Conservation (phyloP, 2,888 invertebrate genomes). For the Euzophera pinguis region DNA sequence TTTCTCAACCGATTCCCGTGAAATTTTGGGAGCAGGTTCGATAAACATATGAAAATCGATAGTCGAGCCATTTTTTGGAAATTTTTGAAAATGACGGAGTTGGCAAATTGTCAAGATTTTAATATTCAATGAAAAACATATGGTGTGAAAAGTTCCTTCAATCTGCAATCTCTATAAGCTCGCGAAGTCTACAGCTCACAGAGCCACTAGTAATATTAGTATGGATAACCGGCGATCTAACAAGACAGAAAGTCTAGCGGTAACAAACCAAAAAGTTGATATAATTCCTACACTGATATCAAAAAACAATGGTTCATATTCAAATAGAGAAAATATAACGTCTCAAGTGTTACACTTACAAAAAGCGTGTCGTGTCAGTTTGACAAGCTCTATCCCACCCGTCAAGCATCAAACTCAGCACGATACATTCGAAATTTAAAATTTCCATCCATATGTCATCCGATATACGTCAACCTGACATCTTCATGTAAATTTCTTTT, state of each 20-base stretch:
- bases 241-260: neutral
- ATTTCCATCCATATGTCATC: constrained; percentile 66
- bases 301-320: constrained; percentile 3
- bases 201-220: too few relatives aligned
- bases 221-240: too few relatives aligned
- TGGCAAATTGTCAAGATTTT: too few relatives aligned
- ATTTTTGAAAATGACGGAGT: too few relatives aligned
- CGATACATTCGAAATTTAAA: constrained; percentile 66
- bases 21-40: too few relatives aligned
- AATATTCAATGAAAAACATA: too few relatives aligned
- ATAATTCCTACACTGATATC: constrained; percentile 5
- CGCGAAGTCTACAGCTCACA: too few relatives aligned
- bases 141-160: too few relatives aligned
- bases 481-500: constrained; percentile 47
- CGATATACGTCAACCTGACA: constrained; percentile 59
- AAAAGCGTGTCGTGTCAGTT: constrained; percentile 46
- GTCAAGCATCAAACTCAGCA: constrained; percentile 69
- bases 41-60: too few relatives aligned
- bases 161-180: too few relatives aligned
- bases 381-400: constrained; percentile 42
- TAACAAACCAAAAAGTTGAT: constrained; percentile 3
- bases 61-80: too few relatives aligned
- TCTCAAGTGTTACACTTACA: constrained; percentile 42
- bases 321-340: constrained; percentile 9
- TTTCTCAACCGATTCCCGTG: too few relatives aligned